Conservation (phyloP, 2,888 invertebrate genomes). For the Lepidocyrtoides sp. region DNA sequence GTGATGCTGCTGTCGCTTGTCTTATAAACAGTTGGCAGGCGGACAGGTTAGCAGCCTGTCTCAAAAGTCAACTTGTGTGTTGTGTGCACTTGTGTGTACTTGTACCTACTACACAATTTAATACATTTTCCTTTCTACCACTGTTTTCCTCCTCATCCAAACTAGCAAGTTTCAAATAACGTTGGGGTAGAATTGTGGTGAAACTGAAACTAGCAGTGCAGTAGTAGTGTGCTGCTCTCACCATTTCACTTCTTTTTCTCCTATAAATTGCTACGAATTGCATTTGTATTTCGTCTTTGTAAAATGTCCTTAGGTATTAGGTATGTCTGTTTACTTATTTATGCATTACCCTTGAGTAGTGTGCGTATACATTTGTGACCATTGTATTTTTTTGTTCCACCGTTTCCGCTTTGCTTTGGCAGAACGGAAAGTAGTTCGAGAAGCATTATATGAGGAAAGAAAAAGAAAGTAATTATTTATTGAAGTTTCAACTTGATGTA, state of each 20-base stretch:
- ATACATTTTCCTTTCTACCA: constrained; percentile 1
- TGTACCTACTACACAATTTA: constrained; percentile 24
- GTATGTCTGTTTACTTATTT: constrained; percentile 8
- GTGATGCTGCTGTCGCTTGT: constrained; percentile 66
- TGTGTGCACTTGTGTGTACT: not conserved
- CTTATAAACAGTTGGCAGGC: constrained; percentile 50
- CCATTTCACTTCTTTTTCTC: not conserved
- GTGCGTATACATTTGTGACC: not conserved
- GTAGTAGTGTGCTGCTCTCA: not conserved
- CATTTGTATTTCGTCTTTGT: not conserved
- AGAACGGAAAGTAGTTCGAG: not conserved
- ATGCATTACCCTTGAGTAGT: constrained; percentile 14
- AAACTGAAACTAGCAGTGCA: constrained; percentile 1
- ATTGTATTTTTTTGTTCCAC: constrained; percentile 8
- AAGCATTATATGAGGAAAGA: not conserved
- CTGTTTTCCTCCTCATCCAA: not conserved
- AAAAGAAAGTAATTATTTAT: constrained; percentile 51
- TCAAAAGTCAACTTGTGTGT: constrained; percentile 48
- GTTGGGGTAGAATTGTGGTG: constrained; percentile 27
- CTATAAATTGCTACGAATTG: not conserved
- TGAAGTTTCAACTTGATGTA: constrained; percentile 26
- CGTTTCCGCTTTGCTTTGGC: not conserved
- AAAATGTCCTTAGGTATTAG: not conserved
- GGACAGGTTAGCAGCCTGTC: constrained; percentile 66
- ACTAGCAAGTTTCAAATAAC: constrained; percentile 16